Evolutionary conservation across 1,140 invertebrate genomes (phyloP), one percentile per base, ranked within the genome.

Genomic region (Zaprionus nigranus): DNA sequence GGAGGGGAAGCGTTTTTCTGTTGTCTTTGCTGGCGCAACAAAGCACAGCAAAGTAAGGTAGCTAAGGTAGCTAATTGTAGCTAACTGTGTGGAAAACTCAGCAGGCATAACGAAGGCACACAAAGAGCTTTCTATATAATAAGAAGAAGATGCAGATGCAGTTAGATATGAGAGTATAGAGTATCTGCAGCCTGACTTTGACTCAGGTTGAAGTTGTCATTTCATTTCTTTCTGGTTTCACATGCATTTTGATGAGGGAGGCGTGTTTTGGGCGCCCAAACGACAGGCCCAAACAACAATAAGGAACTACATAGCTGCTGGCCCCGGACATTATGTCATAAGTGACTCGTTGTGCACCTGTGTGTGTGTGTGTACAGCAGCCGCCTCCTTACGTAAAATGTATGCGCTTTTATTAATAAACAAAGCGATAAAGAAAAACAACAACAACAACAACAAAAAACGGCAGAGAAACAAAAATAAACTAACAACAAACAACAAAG

Each of bases 381-480:
- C 71, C 56, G 78, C 78, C 75, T 59, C 59, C 79, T 85, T 85
- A 81, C 75, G 86, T 81, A 84, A 79, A 84, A 70, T 46, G 30
- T 69, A 83, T 79, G 81, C 69, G 84, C 80, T 83, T 80, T 81
- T 84, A 87, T 84, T 72, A 75, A 78, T 80, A 90, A 80, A 90
- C 74, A 87, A 84, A 90, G 74, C 80, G 74, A 57, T 66, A 62
- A 26, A 68, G 62, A 65, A 57, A 62, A 43, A 46, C 17, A 26
- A 38, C n/a, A 38, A 40, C 24, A 57, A 60, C 26, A 65, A 54
- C 15, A 43, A 59, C 53, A 30, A 34, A 34, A 20, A 58, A 15
- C 17, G 2, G 28, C 51, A 24, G 15, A 68, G 6, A 67, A 40
- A 46, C n/a, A 28, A 46, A 7, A 46, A 43, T 22, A 71, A 74